Percentiles rank a stretch among this genome's conserved stretches.
These are phyloP conservation scores for Drosophila flavopinicola DNA, from an alignment of 2,888 invertebrate genomes.

Conservation along the genomic window DNA sequence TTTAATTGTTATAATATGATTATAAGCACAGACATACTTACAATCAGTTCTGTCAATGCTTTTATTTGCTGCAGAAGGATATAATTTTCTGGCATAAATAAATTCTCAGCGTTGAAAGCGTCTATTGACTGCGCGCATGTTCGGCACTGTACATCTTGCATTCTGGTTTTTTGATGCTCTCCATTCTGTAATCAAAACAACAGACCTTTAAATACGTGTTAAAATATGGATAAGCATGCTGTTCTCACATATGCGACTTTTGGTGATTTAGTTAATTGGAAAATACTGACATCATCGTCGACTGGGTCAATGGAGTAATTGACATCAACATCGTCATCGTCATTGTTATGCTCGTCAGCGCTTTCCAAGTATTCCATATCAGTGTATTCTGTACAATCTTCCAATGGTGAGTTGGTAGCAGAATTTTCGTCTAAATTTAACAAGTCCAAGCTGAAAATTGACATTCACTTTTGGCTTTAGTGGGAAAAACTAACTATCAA, in stretches of 20 bases:
- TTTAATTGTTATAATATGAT: not conserved
- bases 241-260: slow-evolving; percentile 4
- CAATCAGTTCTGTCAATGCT: slow-evolving; percentile 39
- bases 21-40: slow-evolving; percentile 7
- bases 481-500: not conserved
- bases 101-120: slow-evolving; percentile 11
- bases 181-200: not conserved
- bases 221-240: not conserved
- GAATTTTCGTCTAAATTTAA: slow-evolving; percentile 1
- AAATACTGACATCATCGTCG: not conserved
- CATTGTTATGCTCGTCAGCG: slow-evolving; percentile 9
- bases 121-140: slow-evolving; percentile 46
- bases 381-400: slow-evolving; percentile 29
- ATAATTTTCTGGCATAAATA: slow-evolving; percentile 37
- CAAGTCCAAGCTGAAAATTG: slow-evolving; percentile 16
- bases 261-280: not conserved
- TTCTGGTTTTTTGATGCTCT: not conserved
- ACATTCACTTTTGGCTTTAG: too few relatives aligned
- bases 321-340: slow-evolving; percentile 4
- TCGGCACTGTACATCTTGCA: slow-evolving; percentile 33
- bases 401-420: not conserved
- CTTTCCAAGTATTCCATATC: slow-evolving; percentile 43
- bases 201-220: not conserved
- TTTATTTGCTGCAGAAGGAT: slow-evolving; percentile 42
- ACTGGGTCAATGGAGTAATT: not conserved